Evolutionary conservation across 2,113 vertebrate genomes (phyloP).

Genomic region (Ammodytes marinus): DNA sequence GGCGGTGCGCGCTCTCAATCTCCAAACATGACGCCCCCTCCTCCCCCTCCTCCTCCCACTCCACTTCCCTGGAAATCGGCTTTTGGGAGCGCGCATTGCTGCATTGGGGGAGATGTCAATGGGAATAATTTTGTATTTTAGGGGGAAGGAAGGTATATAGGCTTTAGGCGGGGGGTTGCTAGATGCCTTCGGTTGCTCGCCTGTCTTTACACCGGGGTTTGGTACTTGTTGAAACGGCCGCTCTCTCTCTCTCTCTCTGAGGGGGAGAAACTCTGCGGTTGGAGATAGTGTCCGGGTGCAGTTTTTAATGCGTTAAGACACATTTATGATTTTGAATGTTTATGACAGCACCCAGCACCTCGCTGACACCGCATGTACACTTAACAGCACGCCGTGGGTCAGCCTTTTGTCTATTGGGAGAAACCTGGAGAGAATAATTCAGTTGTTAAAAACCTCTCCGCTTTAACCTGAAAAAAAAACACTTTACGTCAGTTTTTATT

Average conservation of each 20-base stretch:
- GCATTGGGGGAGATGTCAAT: slow-evolving; percentile 80
- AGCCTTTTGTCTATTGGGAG: slow-evolving; percentile 11
- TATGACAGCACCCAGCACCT: not conserved
- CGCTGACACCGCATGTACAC: not conserved
- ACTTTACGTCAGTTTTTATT: slow-evolving; percentile 45
- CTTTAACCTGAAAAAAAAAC: not conserved
- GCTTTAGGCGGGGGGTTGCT: not conserved
- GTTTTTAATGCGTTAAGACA: slow-evolving; percentile 8
- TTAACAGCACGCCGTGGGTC: not conserved
- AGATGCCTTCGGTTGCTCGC: slow-evolving; percentile 1
- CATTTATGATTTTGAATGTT: not conserved
- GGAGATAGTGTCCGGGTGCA: not conserved
- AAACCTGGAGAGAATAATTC: not conserved
- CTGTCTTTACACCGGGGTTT: not conserved
- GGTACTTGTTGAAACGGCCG: slow-evolving; percentile 71
- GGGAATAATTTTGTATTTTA: slow-evolving; percentile 75
- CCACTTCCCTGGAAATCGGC: slow-evolving; percentile 73
- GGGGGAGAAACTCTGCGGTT: slow-evolving; percentile 13
- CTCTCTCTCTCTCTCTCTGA: not conserved
- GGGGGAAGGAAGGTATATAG: slow-evolving; percentile 16
- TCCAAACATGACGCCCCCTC: slow-evolving; percentile 65
- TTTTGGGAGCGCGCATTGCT: slow-evolving; percentile 85
- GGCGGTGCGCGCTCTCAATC: slow-evolving; percentile 70
- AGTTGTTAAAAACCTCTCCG: not conserved
- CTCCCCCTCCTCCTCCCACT: slow-evolving; percentile 30